Conservation (phyloP, 1,140 invertebrate genomes). For the Caerostris extrusa region DNA sequence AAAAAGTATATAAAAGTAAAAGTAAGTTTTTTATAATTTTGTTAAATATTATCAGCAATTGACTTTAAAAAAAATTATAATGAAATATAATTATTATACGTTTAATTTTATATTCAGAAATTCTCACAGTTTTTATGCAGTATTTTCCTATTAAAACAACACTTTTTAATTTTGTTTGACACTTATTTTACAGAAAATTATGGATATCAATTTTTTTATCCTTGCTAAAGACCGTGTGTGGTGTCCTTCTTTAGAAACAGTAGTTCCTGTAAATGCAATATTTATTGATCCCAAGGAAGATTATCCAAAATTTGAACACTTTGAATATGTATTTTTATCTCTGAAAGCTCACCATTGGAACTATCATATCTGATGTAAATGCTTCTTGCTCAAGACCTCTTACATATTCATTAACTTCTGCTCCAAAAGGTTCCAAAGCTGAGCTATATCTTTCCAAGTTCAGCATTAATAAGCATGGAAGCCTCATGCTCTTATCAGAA, state of each 20-base stretch:
- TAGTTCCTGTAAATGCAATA: conserved; percentile 90
- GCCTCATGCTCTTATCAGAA: conserved; percentile 86
- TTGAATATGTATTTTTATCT: conserved; percentile 89
- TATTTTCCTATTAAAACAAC: not conserved
- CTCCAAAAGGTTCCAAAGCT: conserved; percentile 76
- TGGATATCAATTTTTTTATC: conserved; percentile 93
- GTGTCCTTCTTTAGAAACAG: conserved; percentile 87
- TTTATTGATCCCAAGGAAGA: conserved; percentile 87
- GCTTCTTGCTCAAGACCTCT: conserved; percentile 79
- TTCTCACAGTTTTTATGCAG: no score
- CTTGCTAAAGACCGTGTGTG: conserved; percentile 91
- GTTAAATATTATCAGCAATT: no score
- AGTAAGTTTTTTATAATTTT: no score
- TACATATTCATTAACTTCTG: conserved; percentile 76
- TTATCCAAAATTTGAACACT: conserved; percentile 88
- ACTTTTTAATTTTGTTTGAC: conserved; percentile 41
- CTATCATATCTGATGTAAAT: conserved; percentile 80
- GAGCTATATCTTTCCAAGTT: conserved; percentile 84
- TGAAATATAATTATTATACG: not conserved
- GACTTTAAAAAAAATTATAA: no score
- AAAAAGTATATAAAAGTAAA: no score
- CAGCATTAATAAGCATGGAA: conserved; percentile 87
- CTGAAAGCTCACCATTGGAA: conserved; percentile 88
- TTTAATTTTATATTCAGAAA: no score
- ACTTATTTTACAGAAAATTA: conserved; percentile 86